These are phyloP conservation scores for Megalopta genalis DNA, from an alignment of 1,140 invertebrate species.

Conservation along the genomic window DNA sequence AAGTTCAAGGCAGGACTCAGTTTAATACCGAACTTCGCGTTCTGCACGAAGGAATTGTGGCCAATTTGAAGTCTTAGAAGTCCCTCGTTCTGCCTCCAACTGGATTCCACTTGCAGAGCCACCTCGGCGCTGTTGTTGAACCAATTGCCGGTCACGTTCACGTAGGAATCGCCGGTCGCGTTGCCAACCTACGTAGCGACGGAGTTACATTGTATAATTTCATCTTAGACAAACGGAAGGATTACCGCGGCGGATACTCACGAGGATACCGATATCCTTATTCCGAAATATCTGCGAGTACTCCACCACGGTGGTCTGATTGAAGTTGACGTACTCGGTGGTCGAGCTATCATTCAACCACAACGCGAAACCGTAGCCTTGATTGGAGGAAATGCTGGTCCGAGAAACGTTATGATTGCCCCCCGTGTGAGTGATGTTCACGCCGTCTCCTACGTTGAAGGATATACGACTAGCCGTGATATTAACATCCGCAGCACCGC, in stretches of 20 bases:
- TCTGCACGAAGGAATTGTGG: constrained; percentile 90
- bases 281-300: constrained; percentile 93
- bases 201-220: background rate
- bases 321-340: constrained; percentile 87
- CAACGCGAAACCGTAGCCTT: constrained; percentile 90
- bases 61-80: constrained; percentile 88
- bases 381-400: constrained; percentile 89
- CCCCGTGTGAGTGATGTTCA: constrained; percentile 95
- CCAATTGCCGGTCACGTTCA: constrained; percentile 93
- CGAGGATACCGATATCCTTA: constrained; percentile 89
- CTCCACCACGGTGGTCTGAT: constrained; percentile 92
- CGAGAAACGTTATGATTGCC: constrained; percentile 93
- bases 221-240: too few relatives aligned
- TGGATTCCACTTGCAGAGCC: constrained; percentile 89
- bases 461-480: constrained; percentile 93
- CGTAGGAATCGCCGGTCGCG: constrained; percentile 86
- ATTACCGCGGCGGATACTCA: constrained; percentile 70
- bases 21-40: constrained; percentile 87
- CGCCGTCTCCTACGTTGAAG: constrained; percentile 94
- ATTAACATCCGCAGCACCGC: constrained; percentile 94
- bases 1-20: constrained; percentile 93
- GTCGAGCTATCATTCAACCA: constrained; percentile 92
- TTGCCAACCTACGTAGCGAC: constrained; percentile 82
- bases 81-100: constrained; percentile 84
- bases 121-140: constrained; percentile 89